Conservation (phyloP, 2,888 invertebrate genomes). For the Napeogenes inachia region DNA sequence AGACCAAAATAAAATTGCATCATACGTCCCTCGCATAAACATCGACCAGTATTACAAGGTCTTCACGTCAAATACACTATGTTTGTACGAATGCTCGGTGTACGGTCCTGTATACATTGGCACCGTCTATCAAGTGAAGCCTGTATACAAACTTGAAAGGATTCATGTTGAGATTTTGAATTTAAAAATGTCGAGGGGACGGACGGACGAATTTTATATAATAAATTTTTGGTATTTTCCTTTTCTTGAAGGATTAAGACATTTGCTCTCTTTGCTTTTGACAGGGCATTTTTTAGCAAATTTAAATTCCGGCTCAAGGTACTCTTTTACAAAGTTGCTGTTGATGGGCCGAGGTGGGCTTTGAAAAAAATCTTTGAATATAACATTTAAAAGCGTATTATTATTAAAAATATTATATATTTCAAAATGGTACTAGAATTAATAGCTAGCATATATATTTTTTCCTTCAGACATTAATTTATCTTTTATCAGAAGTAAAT, state of each 20-base stretch:
- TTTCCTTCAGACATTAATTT: no score
- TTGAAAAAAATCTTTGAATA: no score
- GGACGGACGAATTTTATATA: conserved; percentile 20
- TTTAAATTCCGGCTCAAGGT: no score
- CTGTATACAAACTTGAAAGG: conserved; percentile 60
- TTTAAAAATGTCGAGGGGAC: conserved; percentile 32
- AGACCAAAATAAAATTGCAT: conserved; percentile 21
- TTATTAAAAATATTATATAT: no score
- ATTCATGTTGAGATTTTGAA: conserved; percentile 53
- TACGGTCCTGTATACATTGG: conserved; percentile 27
- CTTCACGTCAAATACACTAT: conserved; percentile 34
- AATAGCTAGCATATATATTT: no score
- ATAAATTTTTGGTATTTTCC: neutral
- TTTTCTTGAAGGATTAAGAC: neutral
- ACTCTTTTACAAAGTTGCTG: no score
- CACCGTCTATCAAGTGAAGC: conserved; percentile 52
- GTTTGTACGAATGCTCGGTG: conserved; percentile 25
- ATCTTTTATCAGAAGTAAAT: no score
- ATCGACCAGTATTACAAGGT: conserved; percentile 37
- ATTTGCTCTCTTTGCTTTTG: neutral
- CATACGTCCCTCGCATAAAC: conserved; percentile 45
- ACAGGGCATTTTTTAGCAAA: no score
- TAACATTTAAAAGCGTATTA: no score
- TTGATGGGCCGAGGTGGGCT: no score
- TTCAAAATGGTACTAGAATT: no score